A percentile compares a stretch with the other conserved stretches of the same genome.
Evolutionary conservation across 1,140 invertebrate genomes (phyloP).

Genomic region (Aphaenogaster floridana): DNA sequence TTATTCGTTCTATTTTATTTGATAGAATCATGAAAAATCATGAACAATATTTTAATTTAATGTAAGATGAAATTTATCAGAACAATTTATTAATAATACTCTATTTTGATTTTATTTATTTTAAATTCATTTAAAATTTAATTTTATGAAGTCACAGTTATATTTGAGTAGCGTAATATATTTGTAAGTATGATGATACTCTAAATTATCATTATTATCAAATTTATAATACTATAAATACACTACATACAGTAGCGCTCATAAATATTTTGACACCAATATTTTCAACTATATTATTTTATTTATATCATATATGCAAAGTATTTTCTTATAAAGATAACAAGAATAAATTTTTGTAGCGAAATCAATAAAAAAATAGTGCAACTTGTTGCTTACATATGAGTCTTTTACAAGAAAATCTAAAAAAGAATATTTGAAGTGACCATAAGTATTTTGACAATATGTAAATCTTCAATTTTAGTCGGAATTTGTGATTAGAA

Average conservation of each 20-base stretch:
- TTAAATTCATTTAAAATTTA: neutral
- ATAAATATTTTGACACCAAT: too few relatives aligned
- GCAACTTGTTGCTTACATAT: too few relatives aligned
- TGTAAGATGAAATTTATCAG: neutral
- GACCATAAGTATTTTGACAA: too few relatives aligned
- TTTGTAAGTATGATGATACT: neutral
- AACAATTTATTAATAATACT: neutral
- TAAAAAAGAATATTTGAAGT: too few relatives aligned
- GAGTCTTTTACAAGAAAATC: too few relatives aligned
- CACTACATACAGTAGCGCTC: neutral
- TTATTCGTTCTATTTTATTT: neutral
- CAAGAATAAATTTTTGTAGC: too few relatives aligned
- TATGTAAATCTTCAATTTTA: too few relatives aligned
- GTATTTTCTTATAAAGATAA: too few relatives aligned
- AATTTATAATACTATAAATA: slow-evolving; percentile 23
- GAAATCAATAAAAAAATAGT: too few relatives aligned
- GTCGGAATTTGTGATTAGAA: too few relatives aligned
- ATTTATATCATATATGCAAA: too few relatives aligned
- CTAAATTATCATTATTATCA: neutral
- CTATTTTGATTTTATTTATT: neutral
- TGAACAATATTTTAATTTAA: slow-evolving; percentile 1
- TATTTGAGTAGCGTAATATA: neutral
- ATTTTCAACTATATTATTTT: too few relatives aligned
- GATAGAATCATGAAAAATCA: neutral
- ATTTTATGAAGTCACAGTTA: neutral